A percentile compares a stretch with the other conserved stretches of the same genome.
Conservation (phyloP, 2,888 invertebrate genomes). For the Aricia artaxerxes region DNA sequence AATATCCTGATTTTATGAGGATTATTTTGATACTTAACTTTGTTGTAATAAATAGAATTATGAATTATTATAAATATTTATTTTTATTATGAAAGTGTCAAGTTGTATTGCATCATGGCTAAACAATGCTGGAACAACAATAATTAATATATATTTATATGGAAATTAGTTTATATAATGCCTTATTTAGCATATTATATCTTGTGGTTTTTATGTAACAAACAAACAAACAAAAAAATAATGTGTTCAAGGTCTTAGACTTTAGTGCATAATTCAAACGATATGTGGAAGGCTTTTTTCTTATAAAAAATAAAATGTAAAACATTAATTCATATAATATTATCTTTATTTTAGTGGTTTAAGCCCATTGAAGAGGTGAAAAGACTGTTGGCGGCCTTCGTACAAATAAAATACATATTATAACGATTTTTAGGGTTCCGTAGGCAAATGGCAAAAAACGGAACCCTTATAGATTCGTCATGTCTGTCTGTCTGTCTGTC, state of each 20-base stretch:
- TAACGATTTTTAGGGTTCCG: too few relatives aligned
- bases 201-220: constrained; percentile 1
- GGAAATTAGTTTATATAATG: constrained; percentile 7
- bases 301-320: too few relatives aligned
- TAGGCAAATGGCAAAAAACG: too few relatives aligned
- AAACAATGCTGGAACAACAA: constrained; percentile 9
- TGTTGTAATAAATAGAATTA: background rate
- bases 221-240: constrained; percentile 6
- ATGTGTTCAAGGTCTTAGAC: background rate
- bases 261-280: background rate
- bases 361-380: constrained; percentile 10
- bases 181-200: background rate
- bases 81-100: constrained; percentile 28
- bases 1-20: too few relatives aligned
- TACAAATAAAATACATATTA: too few relatives aligned
- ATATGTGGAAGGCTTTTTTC: background rate
- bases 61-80: constrained; percentile 19
- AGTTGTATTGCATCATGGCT: constrained; percentile 23
- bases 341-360: background rate
- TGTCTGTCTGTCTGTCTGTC: too few relatives aligned
- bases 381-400: background rate
- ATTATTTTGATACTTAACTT: background rate
- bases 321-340: background rate
- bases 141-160: constrained; percentile 26
- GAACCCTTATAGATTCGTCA: too few relatives aligned